Evolutionary conservation across 2,888 invertebrate genomes (phyloP), one percentile per base, ranked within the genome.

Genomic region (Apodemia duryi): DNA sequence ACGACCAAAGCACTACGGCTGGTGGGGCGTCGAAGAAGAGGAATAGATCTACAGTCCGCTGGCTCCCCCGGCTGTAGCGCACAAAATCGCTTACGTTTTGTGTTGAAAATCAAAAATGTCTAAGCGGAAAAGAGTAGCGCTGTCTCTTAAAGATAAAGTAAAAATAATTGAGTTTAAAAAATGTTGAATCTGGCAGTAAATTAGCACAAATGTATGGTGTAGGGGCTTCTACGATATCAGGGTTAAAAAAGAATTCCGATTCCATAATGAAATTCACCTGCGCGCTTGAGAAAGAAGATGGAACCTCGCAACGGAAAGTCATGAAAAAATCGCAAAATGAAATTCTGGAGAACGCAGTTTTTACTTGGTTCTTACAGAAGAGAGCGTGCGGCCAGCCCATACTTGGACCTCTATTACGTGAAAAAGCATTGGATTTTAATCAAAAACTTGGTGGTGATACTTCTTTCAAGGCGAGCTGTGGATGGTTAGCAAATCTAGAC

Each of bases 361-460:
- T 63, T 49, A 46, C n/a, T 49, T 63, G 54, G 63, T 54, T 54
- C 10, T 41, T 54, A 54, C 52, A 63, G 7, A 63, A 54, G 11
- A 11, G 35, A 71, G 66, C 71, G 70, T 69, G 73, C 13, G 13
- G 32, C n/a, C 46, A 63, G 35, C 63, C 51, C 35, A 63, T 63
- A 63, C 51, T 51, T 63, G 70, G 72, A 71, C 69, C 70, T 71
- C 64, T 66, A 67, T 73, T 72, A 72, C 75, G 75, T 76, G 70
- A 74, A 76, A 74, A 79, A 51, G 51, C 32, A 63, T 35, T 63
- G 7, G 49, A 63, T 32, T 38, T 61, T 6, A 61, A 61, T 63
- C 49, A 35, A 63, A 52, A 38, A 2, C 64, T 64, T 43, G 64
- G 43, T 64, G 57, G 43, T 54, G 54, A 64, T n/a, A 21, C 7